Evolutionary conservation across 2,888 invertebrate species (phyloP), one percentile per base, ranked within the genome.

Genomic region (Smittia aterrima): DNA sequence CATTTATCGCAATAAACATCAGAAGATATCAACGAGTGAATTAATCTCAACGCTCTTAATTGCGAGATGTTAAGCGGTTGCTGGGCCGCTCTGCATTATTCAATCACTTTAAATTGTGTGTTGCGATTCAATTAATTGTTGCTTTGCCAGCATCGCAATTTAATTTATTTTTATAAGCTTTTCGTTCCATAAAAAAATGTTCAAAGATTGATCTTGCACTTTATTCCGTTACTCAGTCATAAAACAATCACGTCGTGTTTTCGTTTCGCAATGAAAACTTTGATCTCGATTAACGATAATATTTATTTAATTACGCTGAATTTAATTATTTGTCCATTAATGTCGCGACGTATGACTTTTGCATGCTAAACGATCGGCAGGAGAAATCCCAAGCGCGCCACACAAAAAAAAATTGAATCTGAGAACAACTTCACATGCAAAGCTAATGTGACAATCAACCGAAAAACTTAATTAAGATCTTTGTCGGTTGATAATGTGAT

Each of bases 271-370:
- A 40, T 68, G 25, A 41, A 68, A 68, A 68, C 41, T 71, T 53
- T 54, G 70, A 71, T 71, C 47, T 71, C 70, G 54, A 71, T 71
- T 71, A 71, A 71, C 32, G 70, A 71, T 71, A 71, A 71, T 71
- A 47, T 71, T 71, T 71, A 71, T 71, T 71, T 71, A 71, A 71
- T 71, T 54, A 71, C 54, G 22, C 54, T 47, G 70, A 53, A 24
- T 25, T 71, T 71, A 71, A 71, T 71, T 71, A 71, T 71, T 71
- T 71, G 70, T 71, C 70, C 54, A 71, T 71, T 71, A 71, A 22
- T 47, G 70, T 71, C 70, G 32, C 7, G 47, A 47, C 16, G 47
- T 47, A 47, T 47, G 47, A 47, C 47, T 47, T 47, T 9, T 16
- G 47, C 47, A 47, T 47, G 47, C 47, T 47, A 47, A 47, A n/a